Percentiles rank a stretch among this genome's conserved stretches.
Conservation (phyloP, 1,140 invertebrate genomes). For the Zaprionus camerounensis region DNA sequence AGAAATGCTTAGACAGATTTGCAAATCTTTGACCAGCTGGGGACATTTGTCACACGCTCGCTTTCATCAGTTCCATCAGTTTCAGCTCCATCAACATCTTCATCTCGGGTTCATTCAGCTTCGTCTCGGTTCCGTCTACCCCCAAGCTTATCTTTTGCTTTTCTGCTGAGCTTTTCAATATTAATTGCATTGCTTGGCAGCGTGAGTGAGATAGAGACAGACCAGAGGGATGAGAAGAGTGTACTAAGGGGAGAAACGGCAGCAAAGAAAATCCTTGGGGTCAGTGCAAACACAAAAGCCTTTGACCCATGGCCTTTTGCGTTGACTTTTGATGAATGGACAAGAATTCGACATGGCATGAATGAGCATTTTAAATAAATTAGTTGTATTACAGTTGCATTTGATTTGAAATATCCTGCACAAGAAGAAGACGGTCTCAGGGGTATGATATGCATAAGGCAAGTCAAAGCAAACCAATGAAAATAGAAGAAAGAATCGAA, state of each 20-base stretch:
- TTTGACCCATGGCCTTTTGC: conserved; percentile 65
- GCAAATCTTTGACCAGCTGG: conserved; percentile 60
- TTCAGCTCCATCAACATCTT: conserved; percentile 68
- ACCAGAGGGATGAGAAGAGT: not conserved
- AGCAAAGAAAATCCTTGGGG: conserved; percentile 46
- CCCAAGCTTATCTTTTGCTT: conserved; percentile 36
- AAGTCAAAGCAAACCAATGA: not conserved
- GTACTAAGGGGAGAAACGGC: not conserved
- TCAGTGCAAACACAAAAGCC: conserved; percentile 64
- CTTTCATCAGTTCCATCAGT: conserved; percentile 75
- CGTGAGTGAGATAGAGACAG: conserved; percentile 23
- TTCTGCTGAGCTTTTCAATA: conserved; percentile 70
- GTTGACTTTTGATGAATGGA: conserved; percentile 81
- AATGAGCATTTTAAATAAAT: conserved; percentile 83
- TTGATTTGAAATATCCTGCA: conserved; percentile 38
- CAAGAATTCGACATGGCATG: conserved; percentile 75
- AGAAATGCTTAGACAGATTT: conserved; percentile 63
- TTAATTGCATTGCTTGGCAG: conserved; percentile 70
- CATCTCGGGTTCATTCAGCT: conserved; percentile 41
- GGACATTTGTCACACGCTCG: conserved; percentile 77
- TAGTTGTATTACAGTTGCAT: conserved; percentile 76
- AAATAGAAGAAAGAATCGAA: not conserved
- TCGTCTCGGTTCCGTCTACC: conserved; percentile 14
- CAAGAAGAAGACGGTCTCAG: not conserved
- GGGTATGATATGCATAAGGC: not conserved